phyloP scores from a whole-genome alignment of 2,113 vertebrate species.

The Phodopus roborovskii region DNA sequence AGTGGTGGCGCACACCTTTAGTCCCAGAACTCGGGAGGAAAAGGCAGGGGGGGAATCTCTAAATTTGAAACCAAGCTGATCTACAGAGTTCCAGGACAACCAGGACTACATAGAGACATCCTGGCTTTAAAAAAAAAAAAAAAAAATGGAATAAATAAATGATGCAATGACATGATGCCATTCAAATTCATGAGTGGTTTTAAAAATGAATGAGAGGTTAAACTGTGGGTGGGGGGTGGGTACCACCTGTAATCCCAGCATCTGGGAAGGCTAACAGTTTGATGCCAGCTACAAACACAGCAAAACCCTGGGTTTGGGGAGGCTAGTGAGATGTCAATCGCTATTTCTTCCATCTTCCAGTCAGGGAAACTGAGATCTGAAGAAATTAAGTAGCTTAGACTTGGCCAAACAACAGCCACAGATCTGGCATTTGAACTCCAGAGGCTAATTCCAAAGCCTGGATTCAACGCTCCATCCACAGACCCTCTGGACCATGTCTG shows the following conservation, averaged over 20 bases:
- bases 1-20: neutral
- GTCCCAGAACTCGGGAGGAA: neutral
- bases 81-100: neutral
- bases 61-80: neutral
- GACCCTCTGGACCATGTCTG: neutral
- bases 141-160: constrained; percentile 12
- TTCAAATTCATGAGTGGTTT: constrained; percentile 32
- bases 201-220: neutral
- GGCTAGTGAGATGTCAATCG: neutral
- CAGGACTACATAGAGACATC: neutral
- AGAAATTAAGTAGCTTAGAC: neutral
- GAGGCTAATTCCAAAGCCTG: neutral
- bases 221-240: too few relatives aligned
- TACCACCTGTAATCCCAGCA: neutral
- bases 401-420: neutral
- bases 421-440: constrained; percentile 11
- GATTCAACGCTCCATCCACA: neutral
- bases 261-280: neutral
- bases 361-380: neutral
- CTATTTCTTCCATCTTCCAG: neutral
- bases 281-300: neutral
- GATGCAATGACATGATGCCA: neutral
- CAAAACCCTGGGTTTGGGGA: neutral
- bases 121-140: neutral
- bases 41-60: neutral